Evolutionary conservation across 2,797 vertebrate species (phyloP).

Genomic region (Propithecus deckenii): DNA sequence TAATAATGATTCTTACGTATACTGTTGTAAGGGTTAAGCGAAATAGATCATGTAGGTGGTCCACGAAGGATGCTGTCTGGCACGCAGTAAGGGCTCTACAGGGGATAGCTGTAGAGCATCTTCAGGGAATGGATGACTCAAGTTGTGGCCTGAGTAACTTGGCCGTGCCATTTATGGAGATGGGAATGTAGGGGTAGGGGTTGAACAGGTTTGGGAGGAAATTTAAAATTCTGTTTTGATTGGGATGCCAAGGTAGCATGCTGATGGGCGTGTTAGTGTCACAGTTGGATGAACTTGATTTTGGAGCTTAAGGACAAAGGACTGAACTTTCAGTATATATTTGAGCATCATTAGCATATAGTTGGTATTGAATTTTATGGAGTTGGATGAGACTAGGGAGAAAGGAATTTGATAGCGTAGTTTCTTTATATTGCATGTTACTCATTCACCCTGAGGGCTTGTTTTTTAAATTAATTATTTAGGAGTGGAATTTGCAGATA

Average conservation of each 20-base stretch:
- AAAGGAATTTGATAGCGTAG: background rate
- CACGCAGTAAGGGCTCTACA: background rate
- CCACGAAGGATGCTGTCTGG: background rate
- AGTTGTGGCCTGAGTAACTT: background rate
- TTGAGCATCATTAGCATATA: background rate
- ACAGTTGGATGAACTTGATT: background rate
- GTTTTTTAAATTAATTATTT: background rate
- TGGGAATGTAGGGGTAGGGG: background rate
- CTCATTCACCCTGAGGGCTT: background rate
- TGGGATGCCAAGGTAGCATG: background rate
- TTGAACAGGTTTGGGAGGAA: background rate
- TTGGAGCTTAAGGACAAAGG: background rate
- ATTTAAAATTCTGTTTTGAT: background rate
- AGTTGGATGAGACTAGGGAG: background rate
- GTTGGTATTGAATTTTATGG: background rate
- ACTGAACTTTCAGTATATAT: background rate
- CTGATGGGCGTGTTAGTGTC: background rate
- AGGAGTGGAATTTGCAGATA: background rate
- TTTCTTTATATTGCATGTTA: background rate
- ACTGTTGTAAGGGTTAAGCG: background rate
- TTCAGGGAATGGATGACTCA: background rate
- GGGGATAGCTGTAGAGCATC: rapidly evolving
- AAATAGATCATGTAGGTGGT: background rate
- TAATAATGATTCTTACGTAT: background rate
- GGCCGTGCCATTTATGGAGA: background rate